These are phyloP conservation scores for Tribolium castaneum DNA, from an alignment of 1,140 invertebrate genomes.

Conservation along the genomic window DNA sequence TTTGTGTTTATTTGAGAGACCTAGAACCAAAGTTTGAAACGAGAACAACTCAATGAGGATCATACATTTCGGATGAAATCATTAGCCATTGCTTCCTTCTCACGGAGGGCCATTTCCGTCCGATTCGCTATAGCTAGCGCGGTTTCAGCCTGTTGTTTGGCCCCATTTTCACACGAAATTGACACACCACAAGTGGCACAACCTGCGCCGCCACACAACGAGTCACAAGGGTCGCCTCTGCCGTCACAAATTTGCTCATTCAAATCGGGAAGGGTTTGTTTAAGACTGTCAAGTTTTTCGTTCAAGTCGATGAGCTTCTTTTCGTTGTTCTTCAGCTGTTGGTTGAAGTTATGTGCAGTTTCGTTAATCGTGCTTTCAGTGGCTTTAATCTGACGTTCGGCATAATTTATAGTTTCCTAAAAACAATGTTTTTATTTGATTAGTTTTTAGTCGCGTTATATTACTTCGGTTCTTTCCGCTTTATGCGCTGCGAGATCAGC, in stretches of 20 bases:
- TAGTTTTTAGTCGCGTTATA: no score
- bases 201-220: constrained; percentile 92
- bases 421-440: no score
- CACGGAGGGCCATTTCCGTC: constrained; percentile 81
- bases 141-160: constrained; percentile 86
- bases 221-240: constrained; percentile 86
- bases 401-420: constrained; percentile 74
- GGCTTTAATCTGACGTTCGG: constrained; percentile 83
- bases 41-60: neutral
- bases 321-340: constrained; percentile 77
- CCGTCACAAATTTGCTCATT: constrained; percentile 89
- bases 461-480: constrained; percentile 70
- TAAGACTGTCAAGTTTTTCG: constrained; percentile 74
- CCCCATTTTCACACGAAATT: constrained; percentile 88
- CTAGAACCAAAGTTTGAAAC: constrained; percentile 38
- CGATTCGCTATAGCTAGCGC: constrained; percentile 87
- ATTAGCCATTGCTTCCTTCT: constrained; percentile 83
- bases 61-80: constrained; percentile 72
- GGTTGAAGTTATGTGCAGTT: constrained; percentile 76
- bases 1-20: constrained; percentile 59
- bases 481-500: constrained; percentile 76
- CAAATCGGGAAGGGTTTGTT: constrained; percentile 81
- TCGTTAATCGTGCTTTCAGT: constrained; percentile 83
- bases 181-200: constrained; percentile 89
- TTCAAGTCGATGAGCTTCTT: constrained; percentile 75